Base-by-base conservation (phyloP, 1,140 invertebrate species). In the Caenorhabditis latens region DNA sequence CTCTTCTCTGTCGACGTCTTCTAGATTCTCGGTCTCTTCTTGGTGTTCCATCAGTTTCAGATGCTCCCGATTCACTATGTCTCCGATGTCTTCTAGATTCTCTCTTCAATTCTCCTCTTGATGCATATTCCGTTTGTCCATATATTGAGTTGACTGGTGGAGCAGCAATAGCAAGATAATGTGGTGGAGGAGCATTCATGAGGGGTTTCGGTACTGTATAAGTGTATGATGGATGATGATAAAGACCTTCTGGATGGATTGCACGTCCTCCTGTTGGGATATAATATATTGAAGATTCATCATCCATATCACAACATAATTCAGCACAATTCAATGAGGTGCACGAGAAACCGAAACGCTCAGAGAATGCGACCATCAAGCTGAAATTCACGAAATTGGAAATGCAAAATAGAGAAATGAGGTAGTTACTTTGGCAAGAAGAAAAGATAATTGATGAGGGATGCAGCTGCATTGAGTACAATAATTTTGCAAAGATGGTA, bases 251-350 rank as follows among this genome's bases (percentile, higher is more conserved):
- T 13, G 86, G 82, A 58, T 79, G 55, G n/a, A 89, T 48, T 16
- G 88, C 55, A 24, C 86, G 57, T 6, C 87, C 83, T 42, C 88
- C 61, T 13, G 88, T 89, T 48, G 88, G 88, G 53, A 89, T 84
- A 55, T 89, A 89, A 65, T 89, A 89, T 40, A 89, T 89, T 21
- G 79, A 84, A 9, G 55, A 61, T 43, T 85, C 88, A 65, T 89
- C 88, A 46, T 89, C 88, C 75, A 82, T 85, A 43, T 88, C 87
- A 83, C 88, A 89, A 40, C 87, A 88, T 4, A 71, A 40, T 32
- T 84, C 75, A 19, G 55, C 58, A 43, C 85, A 83, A 21, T 48
- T 46, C 13, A 53, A 46, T 6, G 79, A 84, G 42, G 83, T 16
- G 46, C 82, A 88, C 48, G 83, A 61, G 87, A 86, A 86, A 21